phyloP scores from a whole-genome alignment of 2,113 vertebrate genomes.

The Epinephelus cyanopodus region DNA sequence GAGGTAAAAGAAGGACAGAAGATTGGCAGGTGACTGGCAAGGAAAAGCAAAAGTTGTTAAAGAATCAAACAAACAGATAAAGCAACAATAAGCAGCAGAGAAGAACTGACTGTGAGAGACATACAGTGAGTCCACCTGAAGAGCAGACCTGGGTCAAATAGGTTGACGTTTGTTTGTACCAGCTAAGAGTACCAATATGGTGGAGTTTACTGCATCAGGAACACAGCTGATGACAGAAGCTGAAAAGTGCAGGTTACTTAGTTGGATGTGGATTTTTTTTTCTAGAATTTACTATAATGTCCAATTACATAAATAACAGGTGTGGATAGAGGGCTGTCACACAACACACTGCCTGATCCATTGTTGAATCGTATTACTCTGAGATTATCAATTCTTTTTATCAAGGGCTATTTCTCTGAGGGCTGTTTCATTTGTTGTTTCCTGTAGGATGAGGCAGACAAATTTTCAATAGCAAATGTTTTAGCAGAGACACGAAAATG shows the following conservation, averaged over 20 bases:
- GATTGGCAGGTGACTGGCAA: conserved; percentile 75
- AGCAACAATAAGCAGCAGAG: conserved; percentile 79
- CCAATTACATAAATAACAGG: background rate
- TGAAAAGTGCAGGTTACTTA: background rate
- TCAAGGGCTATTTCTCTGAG: background rate
- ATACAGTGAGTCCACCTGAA: conserved; percentile 24
- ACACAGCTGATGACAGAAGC: background rate
- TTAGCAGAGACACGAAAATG: no score
- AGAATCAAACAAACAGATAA: conserved; percentile 74
- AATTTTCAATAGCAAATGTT: background rate
- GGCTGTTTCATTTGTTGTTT: background rate
- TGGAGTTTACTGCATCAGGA: background rate
- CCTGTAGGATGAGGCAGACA: background rate
- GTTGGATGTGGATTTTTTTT: background rate
- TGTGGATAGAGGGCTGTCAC: background rate
- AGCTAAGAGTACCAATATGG: background rate
- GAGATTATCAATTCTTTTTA: no score
- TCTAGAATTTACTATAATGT: background rate
- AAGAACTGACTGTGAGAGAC: conserved; percentile 58
- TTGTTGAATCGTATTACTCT: no score
- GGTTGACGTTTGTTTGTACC: background rate
- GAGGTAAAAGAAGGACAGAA: conserved; percentile 55
- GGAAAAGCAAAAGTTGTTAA: conserved; percentile 77
- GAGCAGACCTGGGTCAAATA: conserved; percentile 66
- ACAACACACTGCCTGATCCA: no score